Conservation (phyloP, 1,140 invertebrate species). For the Trichogramma pretiosum region DNA sequence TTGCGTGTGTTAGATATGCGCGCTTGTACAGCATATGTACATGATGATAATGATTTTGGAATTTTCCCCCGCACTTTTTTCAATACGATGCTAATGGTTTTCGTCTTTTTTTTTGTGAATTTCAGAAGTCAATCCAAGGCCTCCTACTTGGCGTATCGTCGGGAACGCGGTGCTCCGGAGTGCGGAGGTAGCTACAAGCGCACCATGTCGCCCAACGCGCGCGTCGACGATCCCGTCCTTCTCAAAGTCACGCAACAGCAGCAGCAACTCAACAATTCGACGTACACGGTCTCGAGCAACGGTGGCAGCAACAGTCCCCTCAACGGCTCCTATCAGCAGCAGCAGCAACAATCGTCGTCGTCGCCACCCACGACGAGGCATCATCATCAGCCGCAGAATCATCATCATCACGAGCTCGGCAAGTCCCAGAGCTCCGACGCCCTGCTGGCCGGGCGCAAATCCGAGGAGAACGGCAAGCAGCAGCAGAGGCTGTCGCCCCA, state of each 20-base stretch:
- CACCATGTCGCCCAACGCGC: constrained; percentile 62
- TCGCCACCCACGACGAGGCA: constrained; percentile 29
- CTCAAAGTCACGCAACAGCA: constrained; percentile 34
- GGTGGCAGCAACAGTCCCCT: constrained; percentile 19
- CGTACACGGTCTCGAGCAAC: constrained; percentile 21
- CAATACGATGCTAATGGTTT: too few species aligned
- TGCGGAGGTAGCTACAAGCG: constrained; percentile 68
- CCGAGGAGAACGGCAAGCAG: constrained; percentile 23
- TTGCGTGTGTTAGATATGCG: too few species aligned
- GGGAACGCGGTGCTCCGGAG: constrained; percentile 58
- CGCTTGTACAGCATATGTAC: too few species aligned
- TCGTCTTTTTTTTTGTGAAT: too few species aligned
- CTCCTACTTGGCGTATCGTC: constrained; percentile 61
- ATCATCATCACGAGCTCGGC: constrained; percentile 21
- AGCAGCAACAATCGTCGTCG: constrained; percentile 31
- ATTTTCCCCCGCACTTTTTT: too few species aligned
- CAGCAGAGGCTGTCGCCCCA: constrained; percentile 38
- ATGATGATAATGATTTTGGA: too few species aligned
- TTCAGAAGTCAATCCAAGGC: constrained; percentile 71
- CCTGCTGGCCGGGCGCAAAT: constrained; percentile 28
- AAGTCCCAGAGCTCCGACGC: constrained; percentile 7
- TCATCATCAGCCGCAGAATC: not conserved
- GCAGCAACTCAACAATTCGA: constrained; percentile 20
- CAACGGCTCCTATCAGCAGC: constrained; percentile 8
- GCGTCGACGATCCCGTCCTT: constrained; percentile 40